Evolutionary conservation across 2,113 vertebrate species (phyloP).

Genomic region (Rhabdornis inornatus): DNA sequence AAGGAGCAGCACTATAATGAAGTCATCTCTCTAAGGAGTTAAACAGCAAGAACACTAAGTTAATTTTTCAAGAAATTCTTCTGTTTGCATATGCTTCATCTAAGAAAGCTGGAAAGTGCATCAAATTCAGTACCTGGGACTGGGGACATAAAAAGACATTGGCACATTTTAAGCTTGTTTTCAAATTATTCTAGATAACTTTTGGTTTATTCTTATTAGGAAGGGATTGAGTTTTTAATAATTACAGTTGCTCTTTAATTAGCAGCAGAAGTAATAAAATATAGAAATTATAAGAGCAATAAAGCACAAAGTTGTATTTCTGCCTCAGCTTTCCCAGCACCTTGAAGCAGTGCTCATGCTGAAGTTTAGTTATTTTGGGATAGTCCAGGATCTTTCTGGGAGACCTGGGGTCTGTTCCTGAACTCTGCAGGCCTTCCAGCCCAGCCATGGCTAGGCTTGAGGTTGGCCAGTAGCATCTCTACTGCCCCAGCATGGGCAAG

Average conservation of each 20-base stretch:
- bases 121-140: neutral
- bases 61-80: neutral
- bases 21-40: slow-evolving; percentile 20
- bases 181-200: neutral
- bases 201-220: neutral
- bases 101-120: neutral
- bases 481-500: neutral
- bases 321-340: neutral
- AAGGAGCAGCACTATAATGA: neutral
- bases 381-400: neutral
- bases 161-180: neutral
- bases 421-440: neutral
- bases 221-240: neutral
- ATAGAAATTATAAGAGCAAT: neutral
- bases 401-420: neutral
- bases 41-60: neutral
- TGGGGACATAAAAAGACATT: neutral
- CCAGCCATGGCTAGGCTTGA: neutral
- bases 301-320: neutral
- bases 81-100: neutral
- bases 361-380: neutral
- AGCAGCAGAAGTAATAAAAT: neutral
- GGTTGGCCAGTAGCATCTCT: neutral
- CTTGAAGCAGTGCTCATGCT: neutral
- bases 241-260: neutral